Percentiles rank a stretch among this genome's conserved stretches.
Conservation (phyloP, 2,113 vertebrate genomes). For the Athene noctua region DNA sequence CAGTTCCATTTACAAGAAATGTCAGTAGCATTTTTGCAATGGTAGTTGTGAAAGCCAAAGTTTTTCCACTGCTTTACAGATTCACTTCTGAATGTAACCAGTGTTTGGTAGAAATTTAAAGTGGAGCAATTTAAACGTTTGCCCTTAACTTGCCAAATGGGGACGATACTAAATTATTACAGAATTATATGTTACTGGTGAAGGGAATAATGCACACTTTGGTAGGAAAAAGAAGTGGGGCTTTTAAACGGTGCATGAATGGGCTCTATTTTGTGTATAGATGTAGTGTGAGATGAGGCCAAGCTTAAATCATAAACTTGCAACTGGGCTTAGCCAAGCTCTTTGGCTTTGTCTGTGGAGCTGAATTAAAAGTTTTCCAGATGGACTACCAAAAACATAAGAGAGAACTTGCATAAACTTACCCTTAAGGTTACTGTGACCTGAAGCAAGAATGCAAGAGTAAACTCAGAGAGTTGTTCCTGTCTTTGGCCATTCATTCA, state of each 20-base stretch:
- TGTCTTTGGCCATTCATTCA: neutral
- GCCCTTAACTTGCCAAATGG: slow-evolving; percentile 17
- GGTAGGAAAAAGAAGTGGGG: neutral
- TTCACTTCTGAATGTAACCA: neutral
- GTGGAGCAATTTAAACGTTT: neutral
- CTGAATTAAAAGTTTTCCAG: neutral
- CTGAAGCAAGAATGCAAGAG: neutral
- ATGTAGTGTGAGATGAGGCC: neutral
- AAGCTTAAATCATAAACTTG: neutral
- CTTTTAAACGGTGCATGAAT: neutral
- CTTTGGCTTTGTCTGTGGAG: neutral
- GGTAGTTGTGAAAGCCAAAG: neutral
- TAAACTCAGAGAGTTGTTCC: neutral
- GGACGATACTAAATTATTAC: neutral
- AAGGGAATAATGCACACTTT: neutral
- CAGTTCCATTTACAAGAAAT: slow-evolving; percentile 12
- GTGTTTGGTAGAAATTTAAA: neutral
- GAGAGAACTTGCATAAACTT: neutral
- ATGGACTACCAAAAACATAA: neutral
- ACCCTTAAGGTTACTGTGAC: neutral
- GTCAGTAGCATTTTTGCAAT: slow-evolving; percentile 1
- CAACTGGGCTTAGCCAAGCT: neutral
- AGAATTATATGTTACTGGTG: neutral
- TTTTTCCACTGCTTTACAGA: neutral
- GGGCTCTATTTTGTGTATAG: neutral